Conservation (phyloP, 2,888 invertebrate species). For the Andrena praecox region DNA sequence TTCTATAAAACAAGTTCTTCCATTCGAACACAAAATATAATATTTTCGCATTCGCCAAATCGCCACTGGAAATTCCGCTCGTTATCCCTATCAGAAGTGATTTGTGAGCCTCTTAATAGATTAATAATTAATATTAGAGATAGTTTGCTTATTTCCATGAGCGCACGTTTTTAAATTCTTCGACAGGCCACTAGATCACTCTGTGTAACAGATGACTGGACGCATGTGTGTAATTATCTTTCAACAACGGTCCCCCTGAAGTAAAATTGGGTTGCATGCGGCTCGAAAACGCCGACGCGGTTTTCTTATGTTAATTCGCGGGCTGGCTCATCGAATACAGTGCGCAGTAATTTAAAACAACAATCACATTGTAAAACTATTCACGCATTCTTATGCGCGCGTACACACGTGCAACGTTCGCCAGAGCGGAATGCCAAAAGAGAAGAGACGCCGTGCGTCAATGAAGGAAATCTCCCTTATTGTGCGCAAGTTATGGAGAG, state of each 20-base stretch:
- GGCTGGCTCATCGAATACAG: conserved; percentile 28
- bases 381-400: conserved; percentile 77
- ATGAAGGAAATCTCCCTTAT: conserved; percentile 58
- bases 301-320: conserved; percentile 36
- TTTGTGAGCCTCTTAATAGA: no score
- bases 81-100: no score
- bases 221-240: neutral
- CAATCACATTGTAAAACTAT: conserved; percentile 79
- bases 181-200: no score
- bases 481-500: conserved; percentile 42
- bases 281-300: conserved; percentile 15
- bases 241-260: neutral
- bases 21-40: no score
- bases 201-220: no score
- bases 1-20: no score
- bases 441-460: conserved; percentile 60
- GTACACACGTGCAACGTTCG: conserved; percentile 67
- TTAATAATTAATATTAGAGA: no score
- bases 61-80: no score
- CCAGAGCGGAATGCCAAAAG: conserved; percentile 62
- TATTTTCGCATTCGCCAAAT: no score
- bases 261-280: conserved; percentile 13
- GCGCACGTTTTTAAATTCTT: no score
- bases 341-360: conserved; percentile 65
- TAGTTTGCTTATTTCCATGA: no score